phyloP scores from a whole-genome alignment of 2,797 vertebrate genomes.

The Cyprinodon diabolis region DNA sequence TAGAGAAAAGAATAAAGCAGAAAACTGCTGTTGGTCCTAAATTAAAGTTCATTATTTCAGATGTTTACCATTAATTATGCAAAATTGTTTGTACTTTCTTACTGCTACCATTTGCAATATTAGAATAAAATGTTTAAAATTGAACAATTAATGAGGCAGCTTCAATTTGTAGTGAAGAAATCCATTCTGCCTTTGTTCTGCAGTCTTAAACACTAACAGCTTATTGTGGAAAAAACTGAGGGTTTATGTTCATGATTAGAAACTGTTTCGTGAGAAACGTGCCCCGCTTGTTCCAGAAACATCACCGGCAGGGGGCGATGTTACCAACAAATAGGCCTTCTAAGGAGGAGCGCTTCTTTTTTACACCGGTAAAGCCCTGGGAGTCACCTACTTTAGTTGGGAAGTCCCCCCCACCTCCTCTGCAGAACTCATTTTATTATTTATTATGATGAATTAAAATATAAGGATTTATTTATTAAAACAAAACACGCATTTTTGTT shows the following conservation, averaged over 20 bases:
- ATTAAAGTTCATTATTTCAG: not conserved
- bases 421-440: not conserved
- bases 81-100: not conserved
- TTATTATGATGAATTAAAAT: not conserved
- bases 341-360: conserved; percentile 35
- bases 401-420: not conserved
- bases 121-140: not conserved
- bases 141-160: not conserved
- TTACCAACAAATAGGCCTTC: not conserved
- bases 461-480: no score
- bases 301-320: conserved; percentile 38
- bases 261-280: conserved; percentile 20
- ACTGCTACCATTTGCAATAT: not conserved
- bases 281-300: not conserved
- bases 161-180: not conserved
- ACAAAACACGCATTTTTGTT: no score
- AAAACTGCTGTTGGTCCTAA: not conserved
- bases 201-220: not conserved
- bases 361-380: not conserved
- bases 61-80: not conserved
- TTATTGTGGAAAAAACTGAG: not conserved
- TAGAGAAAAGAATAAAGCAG: not conserved
- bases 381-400: not conserved
- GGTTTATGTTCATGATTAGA: not conserved
- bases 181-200: not conserved